Percentiles rank a stretch among this genome's conserved stretches.
These are phyloP conservation scores for Mesitornis unicolor DNA, from an alignment of 2,113 vertebrate species.

Conservation along the genomic window DNA sequence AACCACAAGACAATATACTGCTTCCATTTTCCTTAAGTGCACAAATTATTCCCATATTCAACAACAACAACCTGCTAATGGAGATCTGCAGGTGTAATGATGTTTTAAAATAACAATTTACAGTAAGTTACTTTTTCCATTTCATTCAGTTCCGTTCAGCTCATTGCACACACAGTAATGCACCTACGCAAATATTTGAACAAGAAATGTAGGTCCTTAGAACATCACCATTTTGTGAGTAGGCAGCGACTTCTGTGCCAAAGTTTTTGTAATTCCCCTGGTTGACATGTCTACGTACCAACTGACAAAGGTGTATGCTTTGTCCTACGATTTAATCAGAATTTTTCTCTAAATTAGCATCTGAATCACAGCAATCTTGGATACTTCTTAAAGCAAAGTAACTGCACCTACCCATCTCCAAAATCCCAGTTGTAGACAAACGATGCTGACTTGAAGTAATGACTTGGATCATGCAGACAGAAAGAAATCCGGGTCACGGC, in stretches of 20 bases:
- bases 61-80: neutral
- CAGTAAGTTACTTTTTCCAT: neutral
- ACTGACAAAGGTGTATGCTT: neutral
- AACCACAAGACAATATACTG: neutral
- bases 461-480: slow-evolving; percentile 78
- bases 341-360: neutral
- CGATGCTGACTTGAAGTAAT: slow-evolving; percentile 72
- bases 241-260: neutral
- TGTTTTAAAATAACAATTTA: neutral
- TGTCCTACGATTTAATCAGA: neutral
- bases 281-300: neutral
- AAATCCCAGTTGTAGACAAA: slow-evolving; percentile 88
- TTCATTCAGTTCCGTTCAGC: neutral
- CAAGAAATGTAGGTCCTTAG: neutral
- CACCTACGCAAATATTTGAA: neutral
- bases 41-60: neutral
- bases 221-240: neutral
- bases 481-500: slow-evolving; percentile 77
- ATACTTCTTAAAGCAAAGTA: neutral
- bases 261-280: neutral
- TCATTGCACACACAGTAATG: neutral
- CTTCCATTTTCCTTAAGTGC: neutral
- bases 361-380: neutral
- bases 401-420: slow-evolving; percentile 80
- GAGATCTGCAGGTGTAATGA: neutral